These are phyloP conservation scores for Paramuricea clavata DNA, from an alignment of 92 coral and sea anemone genomes.

Conservation along the genomic window DNA sequence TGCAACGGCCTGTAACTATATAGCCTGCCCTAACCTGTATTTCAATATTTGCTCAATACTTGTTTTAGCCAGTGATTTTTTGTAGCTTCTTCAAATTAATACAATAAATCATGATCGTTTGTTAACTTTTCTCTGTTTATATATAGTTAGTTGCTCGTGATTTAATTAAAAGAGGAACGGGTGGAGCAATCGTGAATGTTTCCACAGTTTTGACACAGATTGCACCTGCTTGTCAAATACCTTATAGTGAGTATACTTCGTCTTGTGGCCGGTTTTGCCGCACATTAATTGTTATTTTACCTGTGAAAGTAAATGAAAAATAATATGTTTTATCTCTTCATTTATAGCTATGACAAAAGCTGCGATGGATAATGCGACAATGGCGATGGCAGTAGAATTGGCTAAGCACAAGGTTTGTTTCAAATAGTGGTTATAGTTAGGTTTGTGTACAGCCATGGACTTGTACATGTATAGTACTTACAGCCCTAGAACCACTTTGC, in stretches of 20 bases:
- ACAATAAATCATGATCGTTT: not conserved
- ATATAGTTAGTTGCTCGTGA: slow-evolving; percentile 26
- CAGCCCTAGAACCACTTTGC: too few species aligned
- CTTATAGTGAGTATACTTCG: slow-evolving; percentile 24
- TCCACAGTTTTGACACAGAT: slow-evolving; percentile 13
- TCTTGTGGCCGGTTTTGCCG: too few species aligned
- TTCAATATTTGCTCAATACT: too few species aligned
- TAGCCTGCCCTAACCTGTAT: too few species aligned
- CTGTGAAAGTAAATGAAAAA: not conserved
- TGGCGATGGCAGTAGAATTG: slow-evolving; percentile 33
- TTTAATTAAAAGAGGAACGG: slow-evolving; percentile 36
- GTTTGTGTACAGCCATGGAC: not conserved
- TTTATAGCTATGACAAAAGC: slow-evolving; percentile 31
- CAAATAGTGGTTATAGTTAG: not conserved
- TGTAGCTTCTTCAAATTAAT: not conserved
- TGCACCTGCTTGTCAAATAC: not conserved
- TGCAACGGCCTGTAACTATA: too few species aligned
- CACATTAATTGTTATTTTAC: too few species aligned
- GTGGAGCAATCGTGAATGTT: slow-evolving; percentile 44
- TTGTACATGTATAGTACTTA: not conserved
- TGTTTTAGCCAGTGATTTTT: too few species aligned
- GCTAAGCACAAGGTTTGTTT: slow-evolving; percentile 34
- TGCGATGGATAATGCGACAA: slow-evolving; percentile 28
- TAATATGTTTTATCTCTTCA: not conserved
- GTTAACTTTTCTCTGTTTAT: not conserved